phyloP scores from a whole-genome alignment of 2,888 invertebrate genomes.

The Aphodius sticticus region DNA sequence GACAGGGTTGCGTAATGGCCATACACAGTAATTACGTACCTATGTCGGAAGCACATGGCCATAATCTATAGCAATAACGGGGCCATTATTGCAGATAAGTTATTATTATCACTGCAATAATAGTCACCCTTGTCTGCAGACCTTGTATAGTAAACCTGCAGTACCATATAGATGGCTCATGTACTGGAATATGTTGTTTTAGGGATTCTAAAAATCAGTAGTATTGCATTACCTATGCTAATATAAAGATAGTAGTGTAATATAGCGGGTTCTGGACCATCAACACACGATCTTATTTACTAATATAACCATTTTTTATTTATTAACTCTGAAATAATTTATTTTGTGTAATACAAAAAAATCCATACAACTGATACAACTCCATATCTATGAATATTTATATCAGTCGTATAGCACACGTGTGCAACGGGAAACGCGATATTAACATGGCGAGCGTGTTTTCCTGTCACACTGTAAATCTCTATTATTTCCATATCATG shows the following conservation, averaged over 20 bases:
- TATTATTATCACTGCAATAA: constrained; percentile 40
- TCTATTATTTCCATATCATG: neutral
- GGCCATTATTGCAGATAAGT: constrained; percentile 41
- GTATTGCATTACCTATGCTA: no score
- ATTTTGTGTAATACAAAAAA: no score
- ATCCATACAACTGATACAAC: neutral
- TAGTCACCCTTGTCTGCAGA: neutral
- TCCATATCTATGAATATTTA: neutral
- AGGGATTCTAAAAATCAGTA: no score
- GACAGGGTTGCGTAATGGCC: constrained; percentile 37
- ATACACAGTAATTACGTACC: constrained; percentile 41
- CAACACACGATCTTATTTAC: no score
- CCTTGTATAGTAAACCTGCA: neutral
- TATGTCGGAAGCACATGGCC: constrained; percentile 38
- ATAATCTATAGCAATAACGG: constrained; percentile 41
- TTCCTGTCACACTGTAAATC: neutral
- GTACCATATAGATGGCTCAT: neutral
- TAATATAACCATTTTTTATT: no score
- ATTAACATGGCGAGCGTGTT: neutral
- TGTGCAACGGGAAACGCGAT: no score
- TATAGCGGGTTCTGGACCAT: no score
- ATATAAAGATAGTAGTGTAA: no score
- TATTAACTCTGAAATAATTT: no score
- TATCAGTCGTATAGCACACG: neutral
- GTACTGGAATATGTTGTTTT: no score